phyloP scores from a whole-genome alignment of 2,113 vertebrate species.

The Cheirogaleus medius region DNA sequence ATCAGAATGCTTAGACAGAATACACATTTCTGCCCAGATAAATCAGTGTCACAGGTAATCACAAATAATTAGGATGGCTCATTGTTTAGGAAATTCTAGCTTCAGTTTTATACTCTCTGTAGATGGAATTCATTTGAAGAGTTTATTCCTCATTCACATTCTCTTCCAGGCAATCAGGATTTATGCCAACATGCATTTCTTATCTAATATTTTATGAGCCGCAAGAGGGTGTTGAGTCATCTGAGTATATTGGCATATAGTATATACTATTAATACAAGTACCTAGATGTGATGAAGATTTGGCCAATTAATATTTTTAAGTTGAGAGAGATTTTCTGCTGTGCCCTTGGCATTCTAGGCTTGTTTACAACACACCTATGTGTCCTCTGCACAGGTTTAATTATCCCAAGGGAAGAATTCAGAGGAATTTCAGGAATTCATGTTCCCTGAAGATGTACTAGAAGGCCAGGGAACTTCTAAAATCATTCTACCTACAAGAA shows the following conservation, averaged over 20 bases:
- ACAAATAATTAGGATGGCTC: neutral
- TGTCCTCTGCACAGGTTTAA: neutral
- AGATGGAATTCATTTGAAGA: neutral
- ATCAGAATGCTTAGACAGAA: neutral
- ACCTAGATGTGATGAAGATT: neutral
- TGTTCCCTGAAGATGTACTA: neutral
- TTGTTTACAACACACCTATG: neutral
- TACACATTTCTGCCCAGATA: neutral
- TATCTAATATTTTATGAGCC: neutral
- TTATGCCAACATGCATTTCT: neutral
- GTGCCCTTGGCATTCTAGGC: neutral
- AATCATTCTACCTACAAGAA: neutral
- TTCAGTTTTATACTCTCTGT: neutral
- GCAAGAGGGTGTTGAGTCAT: neutral
- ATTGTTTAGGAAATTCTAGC: neutral
- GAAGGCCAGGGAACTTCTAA: neutral
- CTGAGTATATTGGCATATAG: neutral
- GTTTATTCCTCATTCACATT: neutral
- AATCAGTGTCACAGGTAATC: neutral
- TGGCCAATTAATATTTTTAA: neutral
- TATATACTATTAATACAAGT: neutral
- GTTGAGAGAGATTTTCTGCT: neutral
- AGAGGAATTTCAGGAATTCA: neutral
- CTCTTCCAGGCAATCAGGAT: neutral
- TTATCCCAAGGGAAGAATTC: neutral